Base-by-base conservation (phyloP, 2,113 vertebrate species). In the Oceanites oceanicus region DNA sequence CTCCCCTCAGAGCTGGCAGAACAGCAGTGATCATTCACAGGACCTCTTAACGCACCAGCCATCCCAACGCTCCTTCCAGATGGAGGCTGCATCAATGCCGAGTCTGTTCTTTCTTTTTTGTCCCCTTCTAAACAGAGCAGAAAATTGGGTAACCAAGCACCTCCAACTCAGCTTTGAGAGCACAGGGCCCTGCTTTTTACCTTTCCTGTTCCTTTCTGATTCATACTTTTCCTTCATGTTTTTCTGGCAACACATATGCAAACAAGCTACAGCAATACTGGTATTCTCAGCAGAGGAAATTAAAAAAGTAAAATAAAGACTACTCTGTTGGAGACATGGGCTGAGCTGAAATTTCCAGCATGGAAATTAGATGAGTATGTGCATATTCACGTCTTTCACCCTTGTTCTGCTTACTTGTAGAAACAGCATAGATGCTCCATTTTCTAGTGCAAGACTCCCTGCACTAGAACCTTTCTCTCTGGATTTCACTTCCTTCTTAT, bases 31-130 rank as follows among this genome's bases (percentile, higher is more conserved):
- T 58, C 74, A 88, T 56, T 94, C 81, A 88, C 40, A 67, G 50
- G 52, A 73, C 47, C 58, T 71, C 50, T 50, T 82, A 62, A 62
- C 1, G 13, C 59, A 92, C 30, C 72, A 94, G 79, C 45, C 9
- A 0, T 45, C 9, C 77, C 32, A 75, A 58, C 36, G 21, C 62
- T 78, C 78, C n/a, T 62, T 94, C 67, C 75, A 93, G 67, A 93
- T 0, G 0, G 20, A 86, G n/a, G 26, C 74, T 77, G 47, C 67
- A 76, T 86, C 86, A 88, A 49, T 94, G 75, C 78, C 0, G 0
- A 44, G n/a, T 55, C 86, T 94, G 76, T 92, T 90, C 93, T 56
- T 75, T 90, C 77, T n/a, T 90, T 82, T 62, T 79, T 71, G 66
- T 79, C 36, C 38, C 44, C 50, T 88, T 74, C 56, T 67, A 88